Percentiles rank a stretch among this genome's conserved stretches.
Conservation (phyloP, 2,113 vertebrate species). For the Archilochus colubris region DNA sequence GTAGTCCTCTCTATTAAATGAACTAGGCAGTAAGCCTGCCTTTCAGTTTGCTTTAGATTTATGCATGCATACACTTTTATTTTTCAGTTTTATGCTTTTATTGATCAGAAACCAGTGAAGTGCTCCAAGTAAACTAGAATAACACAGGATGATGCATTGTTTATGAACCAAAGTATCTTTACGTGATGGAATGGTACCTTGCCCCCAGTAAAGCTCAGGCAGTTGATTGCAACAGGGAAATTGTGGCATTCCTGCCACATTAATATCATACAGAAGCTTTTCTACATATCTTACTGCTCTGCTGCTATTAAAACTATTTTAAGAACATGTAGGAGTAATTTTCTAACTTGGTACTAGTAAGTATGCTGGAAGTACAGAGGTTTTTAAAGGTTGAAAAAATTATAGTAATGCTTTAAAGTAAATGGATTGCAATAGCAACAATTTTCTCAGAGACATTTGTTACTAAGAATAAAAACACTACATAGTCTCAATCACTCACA, state of each 20-base stretch:
- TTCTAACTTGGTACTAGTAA: neutral
- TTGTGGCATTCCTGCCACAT: neutral
- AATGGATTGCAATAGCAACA: neutral
- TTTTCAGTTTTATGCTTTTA: slow-evolving; percentile 25
- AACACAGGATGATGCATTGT: slow-evolving; percentile 5
- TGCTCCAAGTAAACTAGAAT: slow-evolving; percentile 11
- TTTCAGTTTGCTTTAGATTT: slow-evolving; percentile 31
- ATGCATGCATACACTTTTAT: neutral
- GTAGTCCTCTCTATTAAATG: neutral
- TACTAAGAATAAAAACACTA: neutral
- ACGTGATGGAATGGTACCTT: neutral
- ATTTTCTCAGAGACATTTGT: neutral
- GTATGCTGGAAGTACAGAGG: neutral
- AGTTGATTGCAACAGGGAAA: neutral
- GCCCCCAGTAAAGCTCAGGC: neutral
- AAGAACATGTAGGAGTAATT: neutral
- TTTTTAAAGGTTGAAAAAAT: slow-evolving; percentile 6
- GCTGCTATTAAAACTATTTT: neutral
- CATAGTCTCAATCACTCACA: neutral
- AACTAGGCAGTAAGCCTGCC: neutral
- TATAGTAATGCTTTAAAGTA: neutral
- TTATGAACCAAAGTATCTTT: slow-evolving; percentile 11
- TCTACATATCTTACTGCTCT: neutral
- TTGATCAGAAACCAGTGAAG: slow-evolving; percentile 46
- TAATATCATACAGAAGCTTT: neutral